Evolutionary conservation across 2,797 vertebrate species (phyloP).

Genomic region (Botia kubotai): DNA sequence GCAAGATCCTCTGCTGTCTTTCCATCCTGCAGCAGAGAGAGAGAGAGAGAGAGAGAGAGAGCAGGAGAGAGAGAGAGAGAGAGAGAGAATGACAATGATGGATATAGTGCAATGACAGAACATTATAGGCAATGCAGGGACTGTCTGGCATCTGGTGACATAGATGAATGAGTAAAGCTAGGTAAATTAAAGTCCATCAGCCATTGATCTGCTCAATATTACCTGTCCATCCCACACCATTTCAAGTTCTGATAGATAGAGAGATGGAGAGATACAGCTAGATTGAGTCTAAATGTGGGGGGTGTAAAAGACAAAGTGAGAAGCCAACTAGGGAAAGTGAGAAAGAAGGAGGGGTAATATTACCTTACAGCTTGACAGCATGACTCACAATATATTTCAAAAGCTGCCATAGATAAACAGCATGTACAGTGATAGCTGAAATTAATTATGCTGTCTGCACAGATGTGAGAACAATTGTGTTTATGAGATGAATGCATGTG

Average conservation of each 20-base stretch:
- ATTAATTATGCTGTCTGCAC: constrained; percentile 6
- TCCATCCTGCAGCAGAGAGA: constrained; percentile 81
- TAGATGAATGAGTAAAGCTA: constrained; percentile 31
- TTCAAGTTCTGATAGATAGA: constrained; percentile 14
- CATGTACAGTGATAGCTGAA: not conserved
- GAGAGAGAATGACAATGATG: constrained; percentile 41
- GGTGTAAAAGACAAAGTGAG: constrained; percentile 5
- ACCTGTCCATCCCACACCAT: constrained; percentile 14
- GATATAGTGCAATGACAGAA: constrained; percentile 41
- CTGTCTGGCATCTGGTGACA: constrained; percentile 5
- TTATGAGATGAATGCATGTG: not conserved
- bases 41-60: constrained; percentile 8
- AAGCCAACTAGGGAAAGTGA: constrained; percentile 20
- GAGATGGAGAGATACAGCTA: constrained; percentile 15
- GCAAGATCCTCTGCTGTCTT: constrained; percentile 95
- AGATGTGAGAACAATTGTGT: not conserved
- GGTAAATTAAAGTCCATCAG: constrained; percentile 39
- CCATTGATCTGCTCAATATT: constrained; percentile 31
- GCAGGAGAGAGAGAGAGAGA: not conserved
- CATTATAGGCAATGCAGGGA: constrained; percentile 18
- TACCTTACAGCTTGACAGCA: constrained; percentile 23
- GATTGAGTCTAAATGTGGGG: constrained; percentile 13
- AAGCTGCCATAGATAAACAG: constrained; percentile 13
- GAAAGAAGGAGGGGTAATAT: constrained; percentile 33
- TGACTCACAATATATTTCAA: constrained; percentile 19